phyloP scores from a whole-genome alignment of 2,888 invertebrate genomes.

The Luperina testacea region DNA sequence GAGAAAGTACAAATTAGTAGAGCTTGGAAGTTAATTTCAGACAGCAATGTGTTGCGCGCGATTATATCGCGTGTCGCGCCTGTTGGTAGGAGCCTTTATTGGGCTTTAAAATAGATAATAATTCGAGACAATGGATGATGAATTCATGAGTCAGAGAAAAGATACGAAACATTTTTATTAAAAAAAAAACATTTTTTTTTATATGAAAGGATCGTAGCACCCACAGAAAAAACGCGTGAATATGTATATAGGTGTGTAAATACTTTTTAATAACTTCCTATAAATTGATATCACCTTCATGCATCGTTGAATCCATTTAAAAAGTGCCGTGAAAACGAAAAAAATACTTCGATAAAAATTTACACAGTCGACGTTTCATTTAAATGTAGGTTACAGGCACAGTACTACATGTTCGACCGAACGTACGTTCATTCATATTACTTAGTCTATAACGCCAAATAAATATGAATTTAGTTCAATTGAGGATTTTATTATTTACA shows the following conservation, averaged over 20 bases:
- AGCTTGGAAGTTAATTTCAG: background rate
- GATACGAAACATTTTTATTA: background rate
- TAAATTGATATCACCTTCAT: slow-evolving; percentile 13
- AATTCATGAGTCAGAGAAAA: background rate
- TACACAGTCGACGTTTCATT: background rate
- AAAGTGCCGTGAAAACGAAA: slow-evolving; percentile 1
- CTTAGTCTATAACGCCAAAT: slow-evolving; percentile 6
- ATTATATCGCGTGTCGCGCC: too few species aligned
- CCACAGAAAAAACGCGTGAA: background rate
- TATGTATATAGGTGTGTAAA: background rate
- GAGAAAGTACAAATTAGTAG: too few species aligned
- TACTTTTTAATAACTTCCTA: background rate
- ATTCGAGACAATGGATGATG: too few species aligned
- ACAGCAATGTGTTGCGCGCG: background rate
- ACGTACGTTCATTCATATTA: background rate
- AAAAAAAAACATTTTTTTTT: background rate
- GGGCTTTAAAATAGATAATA: too few species aligned
- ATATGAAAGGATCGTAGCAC: too few species aligned
- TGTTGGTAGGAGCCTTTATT: background rate
- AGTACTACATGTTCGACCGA: background rate
- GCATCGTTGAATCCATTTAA: background rate
- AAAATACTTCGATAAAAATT: background rate
- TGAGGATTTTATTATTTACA: slow-evolving; percentile 7
- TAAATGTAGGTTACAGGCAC: background rate
- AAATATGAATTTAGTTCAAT: slow-evolving; percentile 34